Conservation (phyloP, 2,888 invertebrate species). For the Itoplectis maculator region DNA sequence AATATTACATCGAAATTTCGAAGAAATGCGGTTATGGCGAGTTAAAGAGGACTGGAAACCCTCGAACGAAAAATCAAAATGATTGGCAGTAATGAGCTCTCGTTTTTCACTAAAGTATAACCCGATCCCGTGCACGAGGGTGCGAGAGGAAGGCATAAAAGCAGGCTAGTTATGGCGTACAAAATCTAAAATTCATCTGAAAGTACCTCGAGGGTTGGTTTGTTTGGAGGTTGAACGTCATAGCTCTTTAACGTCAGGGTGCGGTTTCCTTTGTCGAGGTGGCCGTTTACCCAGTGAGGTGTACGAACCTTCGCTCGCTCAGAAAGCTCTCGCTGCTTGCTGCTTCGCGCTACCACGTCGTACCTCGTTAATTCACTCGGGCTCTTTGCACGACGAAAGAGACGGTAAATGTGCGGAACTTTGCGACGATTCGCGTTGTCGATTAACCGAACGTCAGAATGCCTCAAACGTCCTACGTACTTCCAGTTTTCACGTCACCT, state of each 20-base stretch:
- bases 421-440: slow-evolving; percentile 53
- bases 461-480: slow-evolving; percentile 10
- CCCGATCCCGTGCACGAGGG: neutral
- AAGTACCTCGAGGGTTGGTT: slow-evolving; percentile 35
- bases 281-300: slow-evolving; percentile 8
- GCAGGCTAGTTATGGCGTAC: neutral
- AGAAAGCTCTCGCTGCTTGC: slow-evolving; percentile 21
- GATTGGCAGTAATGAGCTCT: slow-evolving; percentile 54
- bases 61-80: slow-evolving; percentile 29
- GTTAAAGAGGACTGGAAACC: slow-evolving; percentile 5
- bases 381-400: slow-evolving; percentile 6
- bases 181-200: slow-evolving; percentile 12
- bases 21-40: too few species aligned
- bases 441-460: slow-evolving; percentile 48
- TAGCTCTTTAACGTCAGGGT: slow-evolving; percentile 56
- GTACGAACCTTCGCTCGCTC: slow-evolving; percentile 29
- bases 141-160: slow-evolving; percentile 1
- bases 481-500: too few species aligned
- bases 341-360: slow-evolving; percentile 21
- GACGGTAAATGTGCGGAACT: slow-evolving; percentile 16
- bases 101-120: slow-evolving; percentile 24
- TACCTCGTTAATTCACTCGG: slow-evolving; percentile 16
- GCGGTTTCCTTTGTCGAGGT: slow-evolving; percentile 61
- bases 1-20: neutral
- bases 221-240: slow-evolving; percentile 44